These are phyloP conservation scores for Apis laboriosa DNA, from an alignment of 1,140 invertebrate species.

Conservation along the genomic window DNA sequence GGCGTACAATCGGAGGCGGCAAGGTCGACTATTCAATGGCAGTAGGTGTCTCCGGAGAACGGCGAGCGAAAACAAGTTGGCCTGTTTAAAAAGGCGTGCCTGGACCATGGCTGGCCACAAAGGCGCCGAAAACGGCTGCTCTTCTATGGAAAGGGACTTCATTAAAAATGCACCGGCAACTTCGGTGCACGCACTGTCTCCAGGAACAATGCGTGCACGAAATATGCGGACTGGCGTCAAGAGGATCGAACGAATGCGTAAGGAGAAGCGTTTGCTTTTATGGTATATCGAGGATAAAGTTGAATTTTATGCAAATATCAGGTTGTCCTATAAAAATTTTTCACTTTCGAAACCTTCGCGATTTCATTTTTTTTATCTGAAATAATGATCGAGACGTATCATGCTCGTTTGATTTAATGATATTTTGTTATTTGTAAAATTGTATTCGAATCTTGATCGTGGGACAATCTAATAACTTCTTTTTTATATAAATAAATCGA, in stretches of 20 bases:
- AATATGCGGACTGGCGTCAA: slow-evolving; percentile 51
- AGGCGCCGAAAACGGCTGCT: slow-evolving; percentile 35
- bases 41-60: slow-evolving; percentile 20
- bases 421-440: no score
- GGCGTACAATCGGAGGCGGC: neutral
- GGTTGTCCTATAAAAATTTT: no score
- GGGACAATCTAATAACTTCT: no score
- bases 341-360: no score
- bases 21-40: slow-evolving; percentile 24
- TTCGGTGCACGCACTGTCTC: slow-evolving; percentile 26
- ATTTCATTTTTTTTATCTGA: no score
- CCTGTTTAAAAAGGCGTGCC: slow-evolving; percentile 20
- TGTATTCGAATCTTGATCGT: no score
- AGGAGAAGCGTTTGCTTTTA: no score
- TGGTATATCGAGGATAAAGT: neutral
- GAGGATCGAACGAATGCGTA: neutral
- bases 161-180: slow-evolving; percentile 63
- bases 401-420: no score
- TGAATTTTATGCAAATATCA: neutral
- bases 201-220: slow-evolving; percentile 60
- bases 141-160: slow-evolving; percentile 31
- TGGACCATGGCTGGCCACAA: slow-evolving; percentile 5
- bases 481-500: no score
- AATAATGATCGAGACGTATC: no score
- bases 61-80: slow-evolving; percentile 18